Conservation (phyloP, 2,113 vertebrate genomes). For the Eublepharis macularius region DNA sequence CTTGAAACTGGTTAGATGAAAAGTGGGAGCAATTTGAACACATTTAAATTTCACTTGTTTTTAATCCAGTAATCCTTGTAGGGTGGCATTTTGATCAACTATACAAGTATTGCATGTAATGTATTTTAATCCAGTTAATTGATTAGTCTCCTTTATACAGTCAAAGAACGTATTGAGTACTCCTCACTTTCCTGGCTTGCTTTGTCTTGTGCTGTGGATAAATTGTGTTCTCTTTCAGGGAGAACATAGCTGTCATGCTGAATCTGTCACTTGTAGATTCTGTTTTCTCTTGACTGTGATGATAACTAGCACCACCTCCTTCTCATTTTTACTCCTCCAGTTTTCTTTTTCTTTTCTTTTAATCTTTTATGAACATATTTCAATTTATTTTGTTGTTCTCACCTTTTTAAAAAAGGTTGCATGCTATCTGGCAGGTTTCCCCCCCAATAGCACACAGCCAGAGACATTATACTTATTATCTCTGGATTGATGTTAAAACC, state of each 20-base stretch:
- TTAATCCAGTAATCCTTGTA: conserved; percentile 26
- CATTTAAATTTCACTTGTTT: conserved; percentile 33
- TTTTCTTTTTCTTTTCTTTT: background rate
- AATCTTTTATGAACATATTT: background rate
- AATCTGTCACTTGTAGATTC: background rate
- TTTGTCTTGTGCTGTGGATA: conserved; percentile 30
- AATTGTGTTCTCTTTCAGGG: background rate
- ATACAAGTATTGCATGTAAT: conserved; percentile 22
- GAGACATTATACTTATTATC: background rate
- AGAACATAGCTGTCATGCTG: background rate
- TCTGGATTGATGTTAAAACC: background rate
- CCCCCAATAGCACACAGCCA: background rate
- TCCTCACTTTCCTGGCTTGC: background rate
- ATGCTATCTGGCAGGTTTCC: background rate
- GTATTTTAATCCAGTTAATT: conserved; percentile 35
- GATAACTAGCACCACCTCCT: background rate
- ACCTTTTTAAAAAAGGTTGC: background rate
- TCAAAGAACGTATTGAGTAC: conserved; percentile 6
- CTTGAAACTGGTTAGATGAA: background rate
- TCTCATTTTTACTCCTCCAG: background rate
- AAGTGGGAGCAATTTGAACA: background rate
- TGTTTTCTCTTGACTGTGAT: background rate
- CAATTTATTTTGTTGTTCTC: background rate
- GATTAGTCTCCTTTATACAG: background rate
- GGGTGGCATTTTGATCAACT: background rate